Evolutionary conservation across 1,140 invertebrate species (phyloP), one percentile per base, ranked within the genome.

Genomic region (Anagrus nilaparvatae): DNA sequence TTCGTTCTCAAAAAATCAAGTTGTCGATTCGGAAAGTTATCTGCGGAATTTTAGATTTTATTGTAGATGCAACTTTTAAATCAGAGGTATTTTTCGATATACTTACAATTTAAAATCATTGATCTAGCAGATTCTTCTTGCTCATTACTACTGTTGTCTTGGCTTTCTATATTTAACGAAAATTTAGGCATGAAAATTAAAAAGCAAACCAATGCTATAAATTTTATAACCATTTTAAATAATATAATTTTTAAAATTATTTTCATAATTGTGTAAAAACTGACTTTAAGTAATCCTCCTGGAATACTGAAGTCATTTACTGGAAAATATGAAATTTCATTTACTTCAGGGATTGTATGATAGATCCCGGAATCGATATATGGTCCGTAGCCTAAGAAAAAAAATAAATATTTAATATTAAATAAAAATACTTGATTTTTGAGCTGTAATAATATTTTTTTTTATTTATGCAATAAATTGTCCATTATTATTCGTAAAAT

Each of bases 171-270:
- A 5, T 55, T 58, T 0, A 56, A 59, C 44, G 76, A 76, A 10
- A 85, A 61, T 53, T 80, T 81, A 0, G 82, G 82, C 37, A 86
- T 75, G 44, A 86, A 81, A 7, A 86, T 56, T 39, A 86, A 54
- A 46, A 86, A 64, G 55, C 79, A 84, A 38, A 84, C 72, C 2
- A 83, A 60, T 0, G 78, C 81, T 24, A 84, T 76, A 55, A 84
- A 83, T 54, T 82, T 83, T 13, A 84, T 77, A 34, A 84, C 77
- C 60, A 84, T 79, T 57, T 84, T 84, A 50, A 84, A 83, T 45
- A 84, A 79, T 2, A 84, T 63, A 6, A 84, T 52, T 55, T 84
- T 83, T 8, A 84, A 56, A 29, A 84, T 42, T 29, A 84, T 73
- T 59, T 84, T 84, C 0, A 78, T 78, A n/a, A 84, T 51, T 0